Base-by-base conservation (phyloP, 2,888 invertebrate genomes). In the Nomada hirtipes region DNA sequence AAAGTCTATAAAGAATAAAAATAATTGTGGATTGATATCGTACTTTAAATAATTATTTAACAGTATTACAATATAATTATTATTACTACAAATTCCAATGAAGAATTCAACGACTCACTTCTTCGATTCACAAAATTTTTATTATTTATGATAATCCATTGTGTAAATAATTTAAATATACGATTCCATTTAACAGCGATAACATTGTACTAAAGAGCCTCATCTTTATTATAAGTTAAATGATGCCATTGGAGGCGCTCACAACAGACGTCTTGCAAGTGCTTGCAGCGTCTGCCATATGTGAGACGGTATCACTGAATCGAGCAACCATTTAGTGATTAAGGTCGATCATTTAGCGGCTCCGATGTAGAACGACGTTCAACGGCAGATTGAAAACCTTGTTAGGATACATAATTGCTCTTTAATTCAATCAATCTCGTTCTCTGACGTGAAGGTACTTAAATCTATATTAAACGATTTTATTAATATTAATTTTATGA, bases 301-400 rank as follows among this genome's bases (percentile, higher is more conserved):
- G 42, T 20, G 55, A 50, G 13, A 50, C 61, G 71, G 11, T 65
- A 67, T 61, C 67, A 78, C 79, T 78, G 60, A 67, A 67, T 69
- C 64, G 20, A 18, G 63, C 57, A 59, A 57, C 20, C 55, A 26
- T 47, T 50, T 50, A 71, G 67, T 71, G 70, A 79, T 71, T 61
- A 71, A 71, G 55, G 61, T 71, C 71, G 11, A 67, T 71, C 60
- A 67, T 47, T 79, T 26, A 67, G 60, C 42, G 13, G 0, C 2
- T 4, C 23, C 63, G 42, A 52, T 29, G 52, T 20, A 23, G 3
- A 26, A 2, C 0, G 10, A 26, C 44, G 7, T 2, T 2, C 13
- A 44, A 18, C 44, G 47, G 44, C 20, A 0, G 10, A 20, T 47
- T 23, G n/a, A 23, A 50, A 1, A 50, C 26, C 10, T 42, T 29